phyloP scores from a whole-genome alignment of 2,797 vertebrate genomes.

The Thripadectes ignobilis region DNA sequence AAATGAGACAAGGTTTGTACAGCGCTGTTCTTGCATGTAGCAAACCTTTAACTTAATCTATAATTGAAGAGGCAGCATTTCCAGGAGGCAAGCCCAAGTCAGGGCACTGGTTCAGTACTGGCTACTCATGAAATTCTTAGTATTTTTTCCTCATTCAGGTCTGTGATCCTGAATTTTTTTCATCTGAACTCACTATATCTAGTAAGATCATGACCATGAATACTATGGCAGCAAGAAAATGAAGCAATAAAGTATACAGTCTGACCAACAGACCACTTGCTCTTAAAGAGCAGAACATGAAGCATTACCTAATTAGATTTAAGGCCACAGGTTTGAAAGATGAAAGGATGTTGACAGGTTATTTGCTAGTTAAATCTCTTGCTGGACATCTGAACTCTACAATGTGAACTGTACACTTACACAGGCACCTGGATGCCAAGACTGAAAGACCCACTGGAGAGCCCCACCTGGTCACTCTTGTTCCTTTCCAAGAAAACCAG shows the following conservation, averaged over 20 bases:
- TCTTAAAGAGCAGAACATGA: constrained; percentile 15
- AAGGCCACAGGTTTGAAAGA: background rate
- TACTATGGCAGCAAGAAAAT: background rate
- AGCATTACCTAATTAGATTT: background rate
- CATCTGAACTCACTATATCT: background rate
- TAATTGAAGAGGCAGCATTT: constrained; percentile 22
- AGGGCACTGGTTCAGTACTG: background rate
- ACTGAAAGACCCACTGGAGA: background rate
- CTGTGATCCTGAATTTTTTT: background rate
- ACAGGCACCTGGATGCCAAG: background rate
- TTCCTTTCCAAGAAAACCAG: background rate
- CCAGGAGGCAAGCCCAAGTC: background rate
- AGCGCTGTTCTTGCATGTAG: background rate
- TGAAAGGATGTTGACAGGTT: background rate
- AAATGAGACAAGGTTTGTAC: background rate
- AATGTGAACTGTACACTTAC: background rate
- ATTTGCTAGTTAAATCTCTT: background rate
- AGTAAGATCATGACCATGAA: background rate
- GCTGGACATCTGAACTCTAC: background rate
- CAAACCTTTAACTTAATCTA: background rate
- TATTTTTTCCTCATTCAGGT: background rate
- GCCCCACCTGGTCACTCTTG: background rate
- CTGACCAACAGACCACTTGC: background rate
- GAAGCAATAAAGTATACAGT: background rate
- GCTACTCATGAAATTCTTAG: background rate